phyloP scores from a whole-genome alignment of 2,888 invertebrate species.

The Mamestra brassicae region DNA sequence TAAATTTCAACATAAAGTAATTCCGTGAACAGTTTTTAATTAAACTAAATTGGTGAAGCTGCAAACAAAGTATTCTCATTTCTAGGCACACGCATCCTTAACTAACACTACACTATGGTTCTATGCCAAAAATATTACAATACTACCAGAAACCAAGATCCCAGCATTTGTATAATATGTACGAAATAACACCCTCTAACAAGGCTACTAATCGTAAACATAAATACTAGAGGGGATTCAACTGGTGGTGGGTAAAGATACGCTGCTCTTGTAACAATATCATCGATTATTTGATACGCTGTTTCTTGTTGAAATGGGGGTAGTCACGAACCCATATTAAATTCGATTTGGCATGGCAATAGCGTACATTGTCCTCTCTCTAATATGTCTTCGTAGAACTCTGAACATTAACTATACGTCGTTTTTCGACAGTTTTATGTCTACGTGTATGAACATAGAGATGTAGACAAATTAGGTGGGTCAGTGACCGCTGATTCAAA shows the following conservation, averaged over 20 bases:
- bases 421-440: no score
- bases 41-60: no score
- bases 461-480: background rate
- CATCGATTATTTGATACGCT: conserved; percentile 30
- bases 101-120: conserved; percentile 2
- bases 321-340: conserved; percentile 38
- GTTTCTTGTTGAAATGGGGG: conserved; percentile 16
- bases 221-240: conserved; percentile 57
- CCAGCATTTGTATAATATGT: conserved; percentile 44
- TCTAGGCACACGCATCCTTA: no score
- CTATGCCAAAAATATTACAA: conserved; percentile 40
- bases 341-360: background rate
- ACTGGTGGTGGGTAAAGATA: conserved; percentile 56
- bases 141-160: conserved; percentile 37
- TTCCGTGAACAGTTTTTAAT: no score
- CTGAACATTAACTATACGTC: background rate
- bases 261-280: conserved; percentile 29
- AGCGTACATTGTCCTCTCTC: background rate
- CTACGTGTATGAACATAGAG: no score
- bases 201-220: conserved; percentile 60
- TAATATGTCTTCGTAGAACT: background rate
- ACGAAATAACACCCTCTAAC: conserved; percentile 53
- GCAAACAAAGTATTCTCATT: no score
- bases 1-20: no score
- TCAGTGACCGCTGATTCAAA: background rate